Evolutionary conservation across 2,113 vertebrate species (phyloP), one percentile per base, ranked within the genome.

Genomic region (Osmerus mordax): DNA sequence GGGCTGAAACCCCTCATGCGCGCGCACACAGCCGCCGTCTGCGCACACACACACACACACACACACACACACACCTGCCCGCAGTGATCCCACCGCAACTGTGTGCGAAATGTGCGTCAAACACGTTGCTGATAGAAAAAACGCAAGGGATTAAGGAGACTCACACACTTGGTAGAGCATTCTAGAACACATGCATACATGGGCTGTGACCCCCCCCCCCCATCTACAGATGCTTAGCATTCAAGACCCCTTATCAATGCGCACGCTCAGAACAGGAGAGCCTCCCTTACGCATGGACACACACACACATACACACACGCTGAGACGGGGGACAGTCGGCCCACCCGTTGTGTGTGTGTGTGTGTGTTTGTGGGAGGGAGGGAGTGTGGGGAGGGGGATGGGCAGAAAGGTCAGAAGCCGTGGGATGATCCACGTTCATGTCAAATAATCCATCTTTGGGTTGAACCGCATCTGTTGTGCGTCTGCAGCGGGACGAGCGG

Each of bases 371-470:
- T 9, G 64, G 64, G 36, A n/a, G 64, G 36, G 2, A 41, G 23
- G 64, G 28, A 70, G 71, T 72, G 80, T 64, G 53, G 67, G 73
- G 78, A 25, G 76, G 73, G 70, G 75, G 77, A 72, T 75, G 83
- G 86, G 77, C 77, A 71, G 79, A 84, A 84, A 88, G 89, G 88
- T 89, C 87, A 91, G 89, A 91, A 89, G 75, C 82, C 78, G 81
- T 86, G 83, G 87, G 90, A 90, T 87, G 89, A 90, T 89, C 87
- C 85, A 89, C 83, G 85, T 89, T 85, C 79, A 86, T 88, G 78
- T 88, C 76, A 85, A 87, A 83, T 90, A 90, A 91, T 91, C 87
- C 84, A 87, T 87, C 76, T 86, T 78, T 82, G 74, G 41, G 68
- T 15, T 82, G 87, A 78, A 83, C 79, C 41, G 86, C 87, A 86